Evolutionary conservation across 2,113 vertebrate species (phyloP).

Genomic region (Megalops atlanticus): DNA sequence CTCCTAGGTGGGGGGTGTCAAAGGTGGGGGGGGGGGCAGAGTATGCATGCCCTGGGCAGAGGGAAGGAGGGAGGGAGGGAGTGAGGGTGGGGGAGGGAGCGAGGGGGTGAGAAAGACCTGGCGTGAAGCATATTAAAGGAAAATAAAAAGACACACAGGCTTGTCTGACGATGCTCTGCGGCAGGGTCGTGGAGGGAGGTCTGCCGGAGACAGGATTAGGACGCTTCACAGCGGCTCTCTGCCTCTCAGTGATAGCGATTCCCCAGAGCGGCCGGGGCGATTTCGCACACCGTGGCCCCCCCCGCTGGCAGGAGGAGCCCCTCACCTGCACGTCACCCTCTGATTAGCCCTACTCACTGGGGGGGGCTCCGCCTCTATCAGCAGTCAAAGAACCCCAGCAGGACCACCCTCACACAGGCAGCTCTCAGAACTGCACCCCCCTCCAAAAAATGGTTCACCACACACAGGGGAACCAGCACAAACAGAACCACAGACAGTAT

Average conservation of each 20-base stretch:
- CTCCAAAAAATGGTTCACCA: too few relatives aligned
- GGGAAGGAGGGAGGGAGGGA: background rate
- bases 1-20: too few relatives aligned
- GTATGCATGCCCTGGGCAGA: too few relatives aligned
- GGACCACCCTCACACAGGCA: too few relatives aligned
- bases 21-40: background rate
- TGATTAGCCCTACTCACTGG: background rate
- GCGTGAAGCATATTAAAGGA: background rate
- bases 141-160: background rate
- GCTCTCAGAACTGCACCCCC: background rate
- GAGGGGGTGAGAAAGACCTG: background rate
- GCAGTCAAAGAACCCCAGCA: background rate
- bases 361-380: background rate
- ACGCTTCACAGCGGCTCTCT: slow-evolving; percentile 1
- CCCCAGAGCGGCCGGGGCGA: too few relatives aligned
- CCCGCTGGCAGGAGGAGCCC: background rate
- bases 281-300: background rate
- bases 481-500: too few relatives aligned
- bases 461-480: too few relatives aligned
- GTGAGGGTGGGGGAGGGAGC: background rate
- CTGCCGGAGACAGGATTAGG: background rate
- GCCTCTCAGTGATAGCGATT: slow-evolving; percentile 16
- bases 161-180: background rate
- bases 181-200: background rate
- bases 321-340: background rate